A percentile compares a stretch with the other conserved stretches of the same genome.
Evolutionary conservation across 1,140 invertebrate genomes (phyloP).

Genomic region (Ladona fulva): DNA sequence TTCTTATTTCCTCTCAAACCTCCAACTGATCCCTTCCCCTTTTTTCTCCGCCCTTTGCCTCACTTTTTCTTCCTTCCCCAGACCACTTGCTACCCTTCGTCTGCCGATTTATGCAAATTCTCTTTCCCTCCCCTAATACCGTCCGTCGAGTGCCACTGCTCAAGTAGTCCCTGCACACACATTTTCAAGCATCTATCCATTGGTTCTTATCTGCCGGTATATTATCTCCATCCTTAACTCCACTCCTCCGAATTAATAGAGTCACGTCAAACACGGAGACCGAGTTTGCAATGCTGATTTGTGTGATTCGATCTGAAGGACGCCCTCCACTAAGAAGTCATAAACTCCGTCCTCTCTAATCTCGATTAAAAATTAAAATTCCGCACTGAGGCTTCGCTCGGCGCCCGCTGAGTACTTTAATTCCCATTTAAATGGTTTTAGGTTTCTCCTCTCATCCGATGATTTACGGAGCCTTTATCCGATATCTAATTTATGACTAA

Average conservation of each 20-base stretch:
- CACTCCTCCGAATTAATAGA: background rate
- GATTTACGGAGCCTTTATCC: too few relatives aligned
- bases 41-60: background rate
- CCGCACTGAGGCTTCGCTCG: too few relatives aligned
- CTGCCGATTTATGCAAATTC: background rate
- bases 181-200: background rate
- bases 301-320: background rate
- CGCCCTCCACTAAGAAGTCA: background rate
- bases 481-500: too few relatives aligned
- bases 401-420: too few relatives aligned
- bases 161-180: background rate
- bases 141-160: background rate
- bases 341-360: background rate
- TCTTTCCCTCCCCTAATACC: background rate
- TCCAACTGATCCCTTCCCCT: background rate
- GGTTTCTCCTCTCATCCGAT: too few relatives aligned
- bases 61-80: too few relatives aligned
- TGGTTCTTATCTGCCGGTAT: background rate
- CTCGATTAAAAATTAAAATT: too few relatives aligned
- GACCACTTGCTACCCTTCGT: too few relatives aligned
- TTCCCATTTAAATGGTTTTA: too few relatives aligned
- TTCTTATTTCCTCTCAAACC: background rate
- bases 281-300: conserved; percentile 6
- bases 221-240: background rate
- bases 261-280: background rate